These are phyloP conservation scores for Adelges cooleyi DNA, from an alignment of 1,140 invertebrate genomes.

Conservation along the genomic window DNA sequence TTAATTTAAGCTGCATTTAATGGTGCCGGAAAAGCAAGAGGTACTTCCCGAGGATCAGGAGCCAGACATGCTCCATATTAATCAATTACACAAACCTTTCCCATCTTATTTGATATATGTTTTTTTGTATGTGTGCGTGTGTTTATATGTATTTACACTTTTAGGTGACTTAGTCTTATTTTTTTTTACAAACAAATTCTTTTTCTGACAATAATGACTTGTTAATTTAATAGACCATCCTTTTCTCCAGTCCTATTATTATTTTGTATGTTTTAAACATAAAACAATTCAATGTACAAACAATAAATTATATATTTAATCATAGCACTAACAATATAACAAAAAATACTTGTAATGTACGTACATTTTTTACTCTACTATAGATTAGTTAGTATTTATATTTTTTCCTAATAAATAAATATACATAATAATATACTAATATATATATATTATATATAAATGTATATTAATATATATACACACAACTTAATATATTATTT, in stretches of 20 bases:
- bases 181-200: slow-evolving; percentile 24
- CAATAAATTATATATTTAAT: slow-evolving; percentile 8
- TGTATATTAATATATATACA: too few species aligned
- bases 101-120: slow-evolving; percentile 6
- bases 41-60: slow-evolving; percentile 35
- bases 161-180: slow-evolving; percentile 2
- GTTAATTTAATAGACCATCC: not conserved
- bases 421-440: too few species aligned
- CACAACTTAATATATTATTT: slow-evolving; percentile 6
- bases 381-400: slow-evolving; percentile 7
- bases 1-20: slow-evolving; percentile 18
- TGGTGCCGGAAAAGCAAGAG: slow-evolving; percentile 20
- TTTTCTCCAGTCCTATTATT: not conserved
- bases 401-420: slow-evolving; percentile 17
- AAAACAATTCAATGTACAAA: slow-evolving; percentile 20
- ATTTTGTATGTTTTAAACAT: slow-evolving; percentile 5
- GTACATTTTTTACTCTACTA: slow-evolving; percentile 16
- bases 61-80: slow-evolving; percentile 40
- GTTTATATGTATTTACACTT: slow-evolving; percentile 25
- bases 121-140: slow-evolving; percentile 17
- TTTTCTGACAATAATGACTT: slow-evolving; percentile 19
- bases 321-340: slow-evolving; percentile 2
- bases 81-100: slow-evolving; percentile 5
- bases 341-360: slow-evolving; percentile 11
- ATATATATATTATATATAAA: too few species aligned